Evolutionary conservation across 2,888 invertebrate genomes (phyloP), one percentile per base, ranked within the genome.

Genomic region (Ophion costatus): DNA sequence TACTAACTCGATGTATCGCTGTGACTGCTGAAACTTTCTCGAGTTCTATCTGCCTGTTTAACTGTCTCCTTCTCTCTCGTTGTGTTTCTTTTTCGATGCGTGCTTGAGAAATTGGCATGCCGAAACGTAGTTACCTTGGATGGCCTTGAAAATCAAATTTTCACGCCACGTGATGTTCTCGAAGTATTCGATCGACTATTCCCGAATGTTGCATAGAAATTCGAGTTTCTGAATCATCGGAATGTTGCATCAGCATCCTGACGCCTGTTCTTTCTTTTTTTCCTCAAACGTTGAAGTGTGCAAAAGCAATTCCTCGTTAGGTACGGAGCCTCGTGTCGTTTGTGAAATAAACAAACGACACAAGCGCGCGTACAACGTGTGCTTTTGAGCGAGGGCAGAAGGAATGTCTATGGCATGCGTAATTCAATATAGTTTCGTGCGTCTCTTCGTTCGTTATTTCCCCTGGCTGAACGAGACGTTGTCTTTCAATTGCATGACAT

Each of bases 331-430:
- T 22, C 45, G 11, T 6, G 24, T 17, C 45, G 45, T 45, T 45
- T 14, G 20, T 20, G n/a, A 74, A 42, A 38, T 7, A 51, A 45
- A 61, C 42, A 63, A 45, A 42, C 33, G 29, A 66, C 33, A 56
- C 6, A 14, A 66, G 29, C 51, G 64, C 20, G 75, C 66, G 45
- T 20, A 67, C 67, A 51, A 73, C 11, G 56, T 57, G 24, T 57
- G 63, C 73, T 57, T 80, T 77, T 80, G 33, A 59, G 80, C 38
- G 63, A 67, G 67, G 69, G 56, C 76, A 29, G 69, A 74, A 85
- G 85, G 85, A 83, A 85, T 82, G 82, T 85, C 85, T 78, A 78
- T 77, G 77, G 85, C 85, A 85, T 83, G 85, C 82, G 85, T 85
- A 83, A 85, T 83, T 83, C 74, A 76, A 83, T 82, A 83, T 75